These are phyloP conservation scores for Galerucella nymphaeae DNA, from an alignment of 2,888 invertebrate species.

Conservation along the genomic window DNA sequence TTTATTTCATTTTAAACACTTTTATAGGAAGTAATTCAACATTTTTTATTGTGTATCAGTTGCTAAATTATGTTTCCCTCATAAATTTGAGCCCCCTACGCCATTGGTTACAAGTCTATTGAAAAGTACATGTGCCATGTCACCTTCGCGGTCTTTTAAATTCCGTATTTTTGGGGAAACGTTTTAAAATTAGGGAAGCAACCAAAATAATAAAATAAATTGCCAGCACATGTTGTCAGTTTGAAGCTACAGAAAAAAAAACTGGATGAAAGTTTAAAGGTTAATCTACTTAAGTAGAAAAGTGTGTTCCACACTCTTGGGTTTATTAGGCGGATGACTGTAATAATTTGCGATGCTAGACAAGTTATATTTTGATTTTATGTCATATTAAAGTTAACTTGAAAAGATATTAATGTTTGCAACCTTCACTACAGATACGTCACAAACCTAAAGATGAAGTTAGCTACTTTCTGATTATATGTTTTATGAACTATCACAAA, in stretches of 20 bases:
- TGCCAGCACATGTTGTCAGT: constrained; percentile 48
- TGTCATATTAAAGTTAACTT: too few relatives aligned
- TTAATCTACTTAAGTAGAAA: constrained; percentile 55
- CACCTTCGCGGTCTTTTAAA: constrained; percentile 42
- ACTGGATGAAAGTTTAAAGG: constrained; percentile 51
- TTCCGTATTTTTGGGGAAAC: constrained; percentile 48
- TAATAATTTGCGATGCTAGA: constrained; percentile 31
- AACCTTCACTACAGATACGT: too few relatives aligned
- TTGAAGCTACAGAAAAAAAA: constrained; percentile 40
- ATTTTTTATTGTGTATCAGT: background rate
- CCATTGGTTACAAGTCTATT: constrained; percentile 27
- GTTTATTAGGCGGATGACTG: constrained; percentile 24
- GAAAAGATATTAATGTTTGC: too few relatives aligned
- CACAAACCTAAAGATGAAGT: too few relatives aligned
- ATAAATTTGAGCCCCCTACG: constrained; percentile 7
- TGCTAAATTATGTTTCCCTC: background rate
- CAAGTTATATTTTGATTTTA: constrained; percentile 13
- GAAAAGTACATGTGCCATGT: constrained; percentile 44
- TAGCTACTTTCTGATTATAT: too few relatives aligned
- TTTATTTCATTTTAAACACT: too few relatives aligned
- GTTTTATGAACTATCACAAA: too few relatives aligned
- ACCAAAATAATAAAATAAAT: constrained; percentile 47
- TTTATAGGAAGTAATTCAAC: background rate
- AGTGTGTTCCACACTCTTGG: constrained; percentile 48
- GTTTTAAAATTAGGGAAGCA: constrained; percentile 49